These are phyloP conservation scores for Antigone vipio DNA, from an alignment of 2,113 vertebrate genomes.

Conservation along the genomic window DNA sequence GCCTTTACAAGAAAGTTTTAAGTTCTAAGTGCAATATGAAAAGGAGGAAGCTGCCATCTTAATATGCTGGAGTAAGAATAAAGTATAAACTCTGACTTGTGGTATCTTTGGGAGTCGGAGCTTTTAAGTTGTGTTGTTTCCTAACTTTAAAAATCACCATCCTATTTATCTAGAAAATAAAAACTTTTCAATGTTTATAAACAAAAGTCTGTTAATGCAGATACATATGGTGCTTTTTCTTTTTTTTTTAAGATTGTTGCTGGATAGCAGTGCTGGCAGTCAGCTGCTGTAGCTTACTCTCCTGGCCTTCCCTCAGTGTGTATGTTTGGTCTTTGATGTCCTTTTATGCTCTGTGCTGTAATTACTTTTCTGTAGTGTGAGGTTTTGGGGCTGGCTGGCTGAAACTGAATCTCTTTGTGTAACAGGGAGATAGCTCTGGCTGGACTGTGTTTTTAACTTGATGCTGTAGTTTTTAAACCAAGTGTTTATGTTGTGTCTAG, in stretches of 20 bases:
- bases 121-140: constrained; percentile 41
- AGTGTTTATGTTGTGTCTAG: neutral
- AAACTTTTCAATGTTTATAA: constrained; percentile 56
- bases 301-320: neutral
- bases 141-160: constrained; percentile 31
- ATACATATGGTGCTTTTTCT: neutral
- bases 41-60: constrained; percentile 24
- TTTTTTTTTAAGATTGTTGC: neutral
- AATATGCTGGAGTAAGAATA: neutral
- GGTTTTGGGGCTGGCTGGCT: neutral
- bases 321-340: neutral
- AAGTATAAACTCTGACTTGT: neutral
- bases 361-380: neutral
- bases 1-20: neutral
- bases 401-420: neutral
- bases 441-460: neutral
- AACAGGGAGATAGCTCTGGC: neutral
- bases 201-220: constrained; percentile 2
- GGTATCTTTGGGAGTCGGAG: constrained; percentile 4
- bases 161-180: constrained; percentile 67
- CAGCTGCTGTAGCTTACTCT: neutral
- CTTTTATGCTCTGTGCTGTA: neutral
- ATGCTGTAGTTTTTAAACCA: neutral
- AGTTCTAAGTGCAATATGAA: constrained; percentile 56
- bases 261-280: neutral